Evolutionary conservation across 2,113 vertebrate species (phyloP), one percentile per base, ranked within the genome.

Genomic region (Macquaria ambigua): DNA sequence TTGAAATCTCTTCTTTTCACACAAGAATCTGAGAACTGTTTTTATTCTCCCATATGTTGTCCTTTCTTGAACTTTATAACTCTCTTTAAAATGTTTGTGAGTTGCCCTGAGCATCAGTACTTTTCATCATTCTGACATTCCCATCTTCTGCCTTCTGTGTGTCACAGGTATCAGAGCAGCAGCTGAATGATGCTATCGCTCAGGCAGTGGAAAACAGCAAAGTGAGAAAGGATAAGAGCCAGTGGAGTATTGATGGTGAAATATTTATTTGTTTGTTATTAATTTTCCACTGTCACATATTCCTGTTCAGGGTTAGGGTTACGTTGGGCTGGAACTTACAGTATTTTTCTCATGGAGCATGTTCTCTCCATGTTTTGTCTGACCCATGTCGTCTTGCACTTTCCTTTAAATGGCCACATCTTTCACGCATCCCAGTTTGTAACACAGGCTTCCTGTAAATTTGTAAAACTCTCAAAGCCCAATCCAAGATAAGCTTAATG

Each of bases 141-240:
- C 37, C 43, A 31, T 62, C 11, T 6, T 34, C 21, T 52, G 28
- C 20, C 0, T n/a, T 63, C 25, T 68, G 15, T 80, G 10, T 81
- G 67, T 67, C 16, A 6, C 75, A 99, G 98, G 96, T 99, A 2
- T 98, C 97, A 7, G 98, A 98, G 74, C 96, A 96, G 89, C 98
- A 98, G 88, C 93, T 99, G 48, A 97, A 97, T 41, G 96, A 97
- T 53, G 97, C 98, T 4, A 97, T 98, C 74, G 88, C 96, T 82
- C 96, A 96, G 87, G 97, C 96, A 2, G 93, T 96, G 87, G 97
- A 98, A 90, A 96, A 83, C 83, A 94, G 94, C 90, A 96, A 92
- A 81, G 93, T 97, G 43, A 97, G 94, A 46, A 96, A 93, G 85
- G 97, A 98, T 50, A 94, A 89, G 81, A 96, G 94, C 23, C 97